These are phyloP conservation scores for Nothoprocta perdicaria DNA, from an alignment of 2,113 vertebrate genomes.

Conservation along the genomic window DNA sequence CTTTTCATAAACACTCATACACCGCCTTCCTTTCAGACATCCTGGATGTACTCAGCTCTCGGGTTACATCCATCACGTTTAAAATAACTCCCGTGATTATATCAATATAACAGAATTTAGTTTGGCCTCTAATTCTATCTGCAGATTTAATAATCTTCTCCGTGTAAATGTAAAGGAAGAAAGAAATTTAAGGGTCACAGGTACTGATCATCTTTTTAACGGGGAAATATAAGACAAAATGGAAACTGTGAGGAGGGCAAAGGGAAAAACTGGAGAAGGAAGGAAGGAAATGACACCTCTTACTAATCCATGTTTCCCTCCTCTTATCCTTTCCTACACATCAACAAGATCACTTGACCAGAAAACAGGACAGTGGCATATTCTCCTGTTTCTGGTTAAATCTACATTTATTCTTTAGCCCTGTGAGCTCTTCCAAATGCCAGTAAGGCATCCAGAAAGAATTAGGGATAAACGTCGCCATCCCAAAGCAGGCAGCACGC, in stretches of 20 bases:
- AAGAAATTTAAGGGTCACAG: conserved; percentile 24
- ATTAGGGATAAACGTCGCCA: neutral
- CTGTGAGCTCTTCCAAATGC: neutral
- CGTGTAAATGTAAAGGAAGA: conserved; percentile 60
- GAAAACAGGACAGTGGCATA: neutral
- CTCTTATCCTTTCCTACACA: rapidly evolving
- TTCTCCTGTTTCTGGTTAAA: neutral
- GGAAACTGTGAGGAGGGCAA: neutral
- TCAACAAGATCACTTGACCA: neutral
- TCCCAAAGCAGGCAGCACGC: neutral
- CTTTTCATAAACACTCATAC: conserved; percentile 76
- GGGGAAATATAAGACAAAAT: neutral
- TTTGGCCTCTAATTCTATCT: conserved; percentile 70
- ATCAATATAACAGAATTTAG: conserved; percentile 54
- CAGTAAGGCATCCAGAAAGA: neutral
- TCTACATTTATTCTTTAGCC: neutral
- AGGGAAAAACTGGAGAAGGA: neutral
- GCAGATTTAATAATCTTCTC: conserved; percentile 69
- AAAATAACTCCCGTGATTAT: conserved; percentile 39
- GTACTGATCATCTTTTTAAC: conserved; percentile 27
- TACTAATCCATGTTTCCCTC: neutral
- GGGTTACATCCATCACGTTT: conserved; percentile 45
- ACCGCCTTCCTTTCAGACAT: conserved; percentile 74
- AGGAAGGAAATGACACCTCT: neutral
- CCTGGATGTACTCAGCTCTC: conserved; percentile 40